Base-by-base conservation (phyloP, 1,140 invertebrate genomes). In the Drosophila mauritiana region DNA sequence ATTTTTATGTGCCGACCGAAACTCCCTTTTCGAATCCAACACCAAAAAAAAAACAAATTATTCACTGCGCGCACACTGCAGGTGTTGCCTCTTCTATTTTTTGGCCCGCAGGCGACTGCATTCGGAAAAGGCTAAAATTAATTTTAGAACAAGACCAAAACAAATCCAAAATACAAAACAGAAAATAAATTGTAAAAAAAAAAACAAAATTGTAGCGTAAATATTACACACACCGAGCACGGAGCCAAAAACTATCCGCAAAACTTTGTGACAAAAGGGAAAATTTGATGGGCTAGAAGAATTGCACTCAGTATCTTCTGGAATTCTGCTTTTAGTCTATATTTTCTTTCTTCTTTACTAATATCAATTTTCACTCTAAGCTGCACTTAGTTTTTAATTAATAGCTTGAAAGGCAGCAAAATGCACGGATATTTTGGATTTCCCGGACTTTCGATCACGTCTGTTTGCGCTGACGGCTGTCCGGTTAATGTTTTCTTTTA, bases 401-500 rank as follows among this genome's bases (percentile, higher is more conserved):
- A 27, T 27, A 27, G 0, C 6, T 27, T 27, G 5, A 27, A 27
- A 0, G 1, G 17, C 17, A 17, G 17, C 17, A 10, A 13, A 13
- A 6, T 65, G 15, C 34, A 20, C 17, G 12, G 31, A 43, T 25
- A 11, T 17, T 8, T 11, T n/a, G 17, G 12, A 25, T 31, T 68
- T 69, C 42, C 42, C 56, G 42, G 40, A 67, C 25, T 53, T 39
- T 57, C 13, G 65, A 31, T 62, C 57, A 54, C 79, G 83, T 88
- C 83, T 82, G 84, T 73, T 76, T 82, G 79, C 83, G 10, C 53
- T 76, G 83, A 83, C 80, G 84, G 79, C 56, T 76, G 65, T 83
- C 72, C 76, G 79, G 67, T 76, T 79, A 86, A 86, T 86, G 83
- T 76, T 69, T 79, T 73, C 65, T 73, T 83, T 88, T 88, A 89